A percentile compares a stretch with the other conserved stretches of the same genome.
Conservation (phyloP, 2,113 vertebrate genomes). For the Synchiropus splendidus region DNA sequence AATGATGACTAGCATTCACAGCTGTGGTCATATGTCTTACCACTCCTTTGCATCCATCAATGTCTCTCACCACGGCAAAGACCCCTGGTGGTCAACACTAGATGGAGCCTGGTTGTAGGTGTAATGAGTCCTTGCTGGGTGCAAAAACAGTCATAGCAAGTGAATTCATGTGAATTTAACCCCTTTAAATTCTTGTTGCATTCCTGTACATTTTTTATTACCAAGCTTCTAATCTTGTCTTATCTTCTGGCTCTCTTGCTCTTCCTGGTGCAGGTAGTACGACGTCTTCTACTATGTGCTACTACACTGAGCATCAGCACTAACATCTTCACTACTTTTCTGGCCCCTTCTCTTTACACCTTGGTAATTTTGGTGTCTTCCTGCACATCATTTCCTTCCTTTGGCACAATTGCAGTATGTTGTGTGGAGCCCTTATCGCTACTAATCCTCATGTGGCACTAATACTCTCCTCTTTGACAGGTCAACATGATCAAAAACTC, state of each 20-base stretch:
- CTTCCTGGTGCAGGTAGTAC: constrained; percentile 58
- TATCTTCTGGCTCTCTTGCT: constrained; percentile 26
- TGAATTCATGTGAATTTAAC: too few relatives aligned
- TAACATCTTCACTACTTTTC: constrained; percentile 62
- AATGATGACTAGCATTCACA: too few relatives aligned
- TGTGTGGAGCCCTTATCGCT: background rate
- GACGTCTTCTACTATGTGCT: constrained; percentile 64
- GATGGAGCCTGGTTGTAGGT: too few relatives aligned
- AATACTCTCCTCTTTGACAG: constrained; percentile 25
- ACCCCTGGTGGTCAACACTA: too few relatives aligned
- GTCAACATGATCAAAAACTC: constrained; percentile 45
- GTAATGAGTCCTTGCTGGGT: too few relatives aligned
- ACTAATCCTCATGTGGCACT: background rate
- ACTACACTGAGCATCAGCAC: constrained; percentile 71
- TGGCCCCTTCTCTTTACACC: constrained; percentile 48
- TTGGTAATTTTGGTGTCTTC: constrained; percentile 37
- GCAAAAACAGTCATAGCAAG: too few relatives aligned
- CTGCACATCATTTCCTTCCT: background rate
- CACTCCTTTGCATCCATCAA: too few relatives aligned
- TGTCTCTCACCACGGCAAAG: too few relatives aligned
- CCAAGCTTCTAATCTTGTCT: constrained; percentile 32
- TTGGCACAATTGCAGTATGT: constrained; percentile 1
- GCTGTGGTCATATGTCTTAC: too few relatives aligned
- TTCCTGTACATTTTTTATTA: constrained; percentile 1
- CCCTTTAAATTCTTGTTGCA: too few relatives aligned